A percentile compares a stretch with the other conserved stretches of the same genome.
These are phyloP conservation scores for Tipula confusa DNA, from an alignment of 2,888 invertebrate genomes.

Conservation along the genomic window DNA sequence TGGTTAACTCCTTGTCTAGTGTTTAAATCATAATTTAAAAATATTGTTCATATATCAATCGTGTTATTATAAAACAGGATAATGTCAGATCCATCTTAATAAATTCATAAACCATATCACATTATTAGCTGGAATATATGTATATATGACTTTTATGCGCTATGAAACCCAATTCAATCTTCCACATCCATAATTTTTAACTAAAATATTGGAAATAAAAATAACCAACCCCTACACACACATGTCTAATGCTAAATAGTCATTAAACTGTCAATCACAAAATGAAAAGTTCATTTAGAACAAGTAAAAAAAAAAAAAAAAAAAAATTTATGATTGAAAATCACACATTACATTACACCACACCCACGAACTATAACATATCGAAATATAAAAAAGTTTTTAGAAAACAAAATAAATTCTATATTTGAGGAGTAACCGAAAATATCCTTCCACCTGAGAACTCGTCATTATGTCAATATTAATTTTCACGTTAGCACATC, in stretches of 20 bases:
- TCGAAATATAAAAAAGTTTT: neutral
- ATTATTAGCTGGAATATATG: neutral
- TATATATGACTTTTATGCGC: neutral
- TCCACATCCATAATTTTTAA: neutral
- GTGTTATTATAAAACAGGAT: neutral
- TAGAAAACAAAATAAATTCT: neutral
- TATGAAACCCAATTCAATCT: neutral
- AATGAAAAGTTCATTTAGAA: neutral
- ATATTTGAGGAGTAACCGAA: too few relatives aligned
- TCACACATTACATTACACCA: neutral
- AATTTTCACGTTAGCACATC: slow-evolving; percentile 20
- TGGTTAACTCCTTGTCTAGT: too few relatives aligned
- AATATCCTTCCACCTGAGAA: slow-evolving; percentile 13
- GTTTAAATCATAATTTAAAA: too few relatives aligned
- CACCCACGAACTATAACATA: neutral
- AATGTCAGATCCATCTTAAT: neutral
- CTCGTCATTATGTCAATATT: neutral
- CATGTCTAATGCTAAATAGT: neutral
- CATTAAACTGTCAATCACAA: slow-evolving; percentile 16
- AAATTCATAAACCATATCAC: neutral
- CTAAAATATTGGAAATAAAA: neutral
- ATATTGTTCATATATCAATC: too few relatives aligned
- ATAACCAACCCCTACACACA: neutral
- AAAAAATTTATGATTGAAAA: slow-evolving; percentile 1
- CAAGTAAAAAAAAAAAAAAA: neutral